Percentiles rank a stretch among this genome's conserved stretches.
Evolutionary conservation across 2,888 invertebrate genomes (phyloP).

Genomic region (Portevinia maculata): DNA sequence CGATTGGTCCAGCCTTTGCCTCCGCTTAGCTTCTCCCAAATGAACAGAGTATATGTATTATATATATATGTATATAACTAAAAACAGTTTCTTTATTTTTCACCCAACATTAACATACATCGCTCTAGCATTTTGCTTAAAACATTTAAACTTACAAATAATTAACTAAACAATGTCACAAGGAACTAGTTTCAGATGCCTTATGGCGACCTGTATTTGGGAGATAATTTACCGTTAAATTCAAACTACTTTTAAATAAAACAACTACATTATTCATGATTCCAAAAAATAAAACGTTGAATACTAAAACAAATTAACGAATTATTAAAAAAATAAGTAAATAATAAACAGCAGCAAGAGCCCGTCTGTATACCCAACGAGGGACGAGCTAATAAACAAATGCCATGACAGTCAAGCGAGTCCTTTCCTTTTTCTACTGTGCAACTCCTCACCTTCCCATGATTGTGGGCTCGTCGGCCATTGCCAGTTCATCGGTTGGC

Average conservation of each 20-base stretch:
- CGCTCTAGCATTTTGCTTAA: not conserved
- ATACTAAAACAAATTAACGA: no score
- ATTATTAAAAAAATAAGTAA: conserved; percentile 29
- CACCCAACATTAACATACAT: conserved; percentile 11
- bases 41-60: no score
- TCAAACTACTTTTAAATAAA: conserved; percentile 28
- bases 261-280: conserved; percentile 4
- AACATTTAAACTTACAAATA: conserved; percentile 33
- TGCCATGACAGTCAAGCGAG: conserved; percentile 58
- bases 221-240: conserved; percentile 9
- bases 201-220: not conserved
- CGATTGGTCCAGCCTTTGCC: no score
- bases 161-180: conserved; percentile 24
- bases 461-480: conserved; percentile 93
- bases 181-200: conserved; percentile 25
- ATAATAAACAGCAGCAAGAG: conserved; percentile 42
- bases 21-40: no score
- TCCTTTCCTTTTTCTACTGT: not conserved
- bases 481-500: conserved; percentile 91
- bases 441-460: conserved; percentile 85
- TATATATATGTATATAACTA: conserved; percentile 6
- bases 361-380: conserved; percentile 16
- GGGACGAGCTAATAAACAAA: conserved; percentile 63
- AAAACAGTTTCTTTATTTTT: conserved; percentile 29
- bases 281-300: conserved; percentile 32